phyloP scores from a whole-genome alignment of 2,113 vertebrate genomes.

The Strix aluco region DNA sequence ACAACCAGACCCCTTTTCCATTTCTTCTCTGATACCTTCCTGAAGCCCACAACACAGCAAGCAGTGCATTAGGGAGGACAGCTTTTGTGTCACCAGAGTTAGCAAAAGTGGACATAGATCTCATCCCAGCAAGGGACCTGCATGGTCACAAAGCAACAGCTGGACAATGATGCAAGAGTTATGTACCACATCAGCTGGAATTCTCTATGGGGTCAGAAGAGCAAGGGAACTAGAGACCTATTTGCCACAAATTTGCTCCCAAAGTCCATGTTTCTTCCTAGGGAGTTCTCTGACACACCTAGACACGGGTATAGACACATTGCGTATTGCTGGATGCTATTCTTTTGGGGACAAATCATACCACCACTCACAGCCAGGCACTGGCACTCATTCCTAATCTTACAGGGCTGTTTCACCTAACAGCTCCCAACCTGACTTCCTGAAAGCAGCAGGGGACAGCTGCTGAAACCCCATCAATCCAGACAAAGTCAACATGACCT shows the following conservation, averaged over 20 bases:
- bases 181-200: neutral
- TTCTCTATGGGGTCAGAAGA: neutral
- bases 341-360: neutral
- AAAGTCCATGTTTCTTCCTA: fast-evolving
- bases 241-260: neutral
- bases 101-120: neutral
- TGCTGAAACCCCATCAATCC: conserved; percentile 37
- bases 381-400: neutral
- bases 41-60: neutral
- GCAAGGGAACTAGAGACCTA: neutral
- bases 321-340: neutral
- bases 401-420: neutral
- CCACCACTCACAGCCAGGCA: neutral
- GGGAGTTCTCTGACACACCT: neutral
- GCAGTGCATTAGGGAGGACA: neutral
- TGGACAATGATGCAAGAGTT: neutral
- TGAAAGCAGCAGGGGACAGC: conserved; percentile 9
- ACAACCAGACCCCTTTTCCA: neutral
- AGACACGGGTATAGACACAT: neutral
- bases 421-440: conserved; percentile 11
- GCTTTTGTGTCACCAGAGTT: neutral
- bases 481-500: conserved; percentile 50
- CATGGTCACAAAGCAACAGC: neutral
- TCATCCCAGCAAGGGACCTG: neutral
- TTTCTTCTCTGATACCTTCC: neutral